Evolutionary conservation across 2,888 invertebrate species (phyloP), one percentile per base, ranked within the genome.

Genomic region (Melanophora roralis): DNA sequence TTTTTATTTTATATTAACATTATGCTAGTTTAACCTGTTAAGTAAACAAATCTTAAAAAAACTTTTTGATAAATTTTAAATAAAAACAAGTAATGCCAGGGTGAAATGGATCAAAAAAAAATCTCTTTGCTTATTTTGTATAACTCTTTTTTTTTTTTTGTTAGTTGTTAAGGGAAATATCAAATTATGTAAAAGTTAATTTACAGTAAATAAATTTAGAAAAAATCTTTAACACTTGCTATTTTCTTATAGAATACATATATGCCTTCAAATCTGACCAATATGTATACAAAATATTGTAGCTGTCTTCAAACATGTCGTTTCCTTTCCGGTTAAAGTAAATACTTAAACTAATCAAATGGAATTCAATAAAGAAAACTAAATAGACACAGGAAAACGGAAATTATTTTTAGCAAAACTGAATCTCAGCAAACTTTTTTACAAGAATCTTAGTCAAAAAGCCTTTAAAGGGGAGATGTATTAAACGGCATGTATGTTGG

Each of bases 151-250:
- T 23, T 40, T 40, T 8, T n/a, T n/a, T 21, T 38, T 23, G 14
- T n/a, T 27, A 5, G n/a, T 1, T 32, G 14, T 32, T 7, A 49
- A n/a, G n/a, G 21, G 12, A 36, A 57, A 23, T 64, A 45, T 53
- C 36, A 72, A 64, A 14, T 47, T 47, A 32, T 49, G 16, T 64
- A 49, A 65, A 74, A 27, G 21, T 16, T 49, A 65, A 47, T 65
- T 65, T 65, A 49, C 64, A 57, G 57, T 49, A 40, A 65, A 59
- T 73, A 65, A 65, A 65, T 38, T 5, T 5, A 27, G 6, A 27
- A 27, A 27, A 27, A 27, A 3, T 6, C 27, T 27, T 27, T 27
- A 3, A 27, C 27, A 27, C 6, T 27, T 27, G 27, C 6, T 27
- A 27, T 45, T 45, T 45, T 19, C 9, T 11, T 5, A n/a, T n/a